Percentiles rank a stretch among this genome's conserved stretches.
These are phyloP conservation scores for Mesembrinibis cayennensis DNA, from an alignment of 2,113 vertebrate genomes.

Conservation along the genomic window DNA sequence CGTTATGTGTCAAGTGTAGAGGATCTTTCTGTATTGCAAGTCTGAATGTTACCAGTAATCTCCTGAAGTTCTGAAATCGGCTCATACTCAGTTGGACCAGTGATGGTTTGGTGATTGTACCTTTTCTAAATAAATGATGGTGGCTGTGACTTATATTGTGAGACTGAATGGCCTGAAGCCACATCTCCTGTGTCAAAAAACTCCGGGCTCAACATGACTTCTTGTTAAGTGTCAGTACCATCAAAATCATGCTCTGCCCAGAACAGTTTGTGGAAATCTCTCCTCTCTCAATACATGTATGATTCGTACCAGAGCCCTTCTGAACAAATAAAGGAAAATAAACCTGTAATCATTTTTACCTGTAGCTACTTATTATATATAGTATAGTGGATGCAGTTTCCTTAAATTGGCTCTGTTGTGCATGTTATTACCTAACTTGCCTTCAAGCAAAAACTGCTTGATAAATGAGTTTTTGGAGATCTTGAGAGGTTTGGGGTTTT, in stretches of 20 bases:
- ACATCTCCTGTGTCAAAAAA: not conserved
- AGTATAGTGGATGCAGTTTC: not conserved
- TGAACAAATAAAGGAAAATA: not conserved
- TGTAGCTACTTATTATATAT: not conserved
- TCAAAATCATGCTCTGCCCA: not conserved
- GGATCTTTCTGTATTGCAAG: not conserved
- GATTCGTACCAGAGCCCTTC: not conserved
- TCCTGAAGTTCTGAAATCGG: not conserved
- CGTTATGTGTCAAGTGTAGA: not conserved
- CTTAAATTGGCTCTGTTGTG: not conserved
- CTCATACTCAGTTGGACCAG: not conserved
- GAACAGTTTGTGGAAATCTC: not conserved
- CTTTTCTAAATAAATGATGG: not conserved
- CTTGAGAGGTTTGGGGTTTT: not conserved
- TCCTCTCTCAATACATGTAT: not conserved
- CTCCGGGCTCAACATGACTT: not conserved
- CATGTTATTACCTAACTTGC: not conserved
- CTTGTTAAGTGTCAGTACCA: not conserved
- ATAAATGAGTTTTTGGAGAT: conserved; percentile 22
- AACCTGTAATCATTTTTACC: not conserved
- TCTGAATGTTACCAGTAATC: not conserved
- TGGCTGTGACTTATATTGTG: not conserved
- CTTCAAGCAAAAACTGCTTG: conserved; percentile 8
- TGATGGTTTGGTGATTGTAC: not conserved
- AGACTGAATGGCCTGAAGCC: not conserved